These are phyloP conservation scores for Gavia stellata DNA, from an alignment of 2,113 vertebrate species.

Conservation along the genomic window DNA sequence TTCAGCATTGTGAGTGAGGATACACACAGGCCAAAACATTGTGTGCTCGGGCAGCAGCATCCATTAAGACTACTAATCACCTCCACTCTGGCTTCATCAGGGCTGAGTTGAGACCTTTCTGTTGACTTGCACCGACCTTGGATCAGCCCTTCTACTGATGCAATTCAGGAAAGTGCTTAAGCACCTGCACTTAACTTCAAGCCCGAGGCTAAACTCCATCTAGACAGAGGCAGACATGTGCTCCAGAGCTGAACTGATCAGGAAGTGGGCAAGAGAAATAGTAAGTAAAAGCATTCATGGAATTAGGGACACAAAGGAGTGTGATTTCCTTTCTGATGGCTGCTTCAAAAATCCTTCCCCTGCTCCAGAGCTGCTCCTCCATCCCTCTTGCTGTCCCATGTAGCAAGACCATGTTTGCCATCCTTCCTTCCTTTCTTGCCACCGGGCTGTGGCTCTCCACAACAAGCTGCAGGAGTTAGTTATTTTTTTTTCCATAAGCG, in stretches of 20 bases:
- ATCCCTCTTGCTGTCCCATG: background rate
- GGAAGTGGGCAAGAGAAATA: background rate
- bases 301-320: background rate
- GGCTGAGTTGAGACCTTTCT: background rate
- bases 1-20: background rate
- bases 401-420: background rate
- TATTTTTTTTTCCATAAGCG: background rate
- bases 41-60: background rate
- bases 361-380: background rate
- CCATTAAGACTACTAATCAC: background rate
- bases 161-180: background rate
- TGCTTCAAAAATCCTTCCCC: background rate
- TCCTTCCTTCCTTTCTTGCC: background rate
- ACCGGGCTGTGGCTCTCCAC: background rate
- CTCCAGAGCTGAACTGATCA: background rate
- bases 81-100: fast-evolving
- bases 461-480: fast-evolving
- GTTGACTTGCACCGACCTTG: background rate
- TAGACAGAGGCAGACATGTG: background rate
- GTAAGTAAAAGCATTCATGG: background rate
- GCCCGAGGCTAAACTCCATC: background rate
- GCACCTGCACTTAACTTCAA: background rate
- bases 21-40: background rate
- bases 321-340: background rate
- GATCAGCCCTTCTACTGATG: background rate